phyloP scores from a whole-genome alignment of 2,797 vertebrate genomes.

The Parambassis ranga region DNA sequence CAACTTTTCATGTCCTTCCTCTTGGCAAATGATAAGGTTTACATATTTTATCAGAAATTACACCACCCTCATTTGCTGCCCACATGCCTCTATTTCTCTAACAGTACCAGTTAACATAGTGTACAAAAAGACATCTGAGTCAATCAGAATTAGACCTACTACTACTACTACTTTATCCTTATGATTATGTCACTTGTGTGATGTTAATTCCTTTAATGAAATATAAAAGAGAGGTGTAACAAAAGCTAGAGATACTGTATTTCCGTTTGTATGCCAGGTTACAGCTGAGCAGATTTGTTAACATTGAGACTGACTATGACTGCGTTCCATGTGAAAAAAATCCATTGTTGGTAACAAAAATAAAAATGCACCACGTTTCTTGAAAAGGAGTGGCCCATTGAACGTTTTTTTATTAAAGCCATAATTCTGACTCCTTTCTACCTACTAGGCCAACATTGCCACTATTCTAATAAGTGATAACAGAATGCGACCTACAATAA shows the following conservation, averaged over 20 bases:
- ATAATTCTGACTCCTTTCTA: too few relatives aligned
- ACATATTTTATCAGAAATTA: slow-evolving; percentile 51
- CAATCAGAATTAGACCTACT: slow-evolving; percentile 5
- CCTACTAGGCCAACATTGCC: too few relatives aligned
- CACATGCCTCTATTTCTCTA: slow-evolving; percentile 4
- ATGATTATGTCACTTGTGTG: not conserved
- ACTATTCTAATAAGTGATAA: too few relatives aligned
- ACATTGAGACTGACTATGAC: not conserved
- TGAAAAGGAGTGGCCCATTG: too few relatives aligned
- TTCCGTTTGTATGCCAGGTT: too few relatives aligned
- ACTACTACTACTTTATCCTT: slow-evolving; percentile 13
- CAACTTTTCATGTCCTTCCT: slow-evolving; percentile 57
- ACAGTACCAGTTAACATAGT: slow-evolving; percentile 2
- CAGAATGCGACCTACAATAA: too few relatives aligned
- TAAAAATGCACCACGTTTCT: too few relatives aligned
- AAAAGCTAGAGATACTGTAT: not conserved
- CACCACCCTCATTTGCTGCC: slow-evolving; percentile 38
- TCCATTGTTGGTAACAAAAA: too few relatives aligned
- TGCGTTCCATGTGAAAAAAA: too few relatives aligned
- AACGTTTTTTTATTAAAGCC: too few relatives aligned
- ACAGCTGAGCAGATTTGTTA: slow-evolving; percentile 11
- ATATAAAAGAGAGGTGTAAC: slow-evolving; percentile 12
- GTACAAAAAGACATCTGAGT: slow-evolving; percentile 1
- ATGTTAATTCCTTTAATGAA: slow-evolving; percentile 1
- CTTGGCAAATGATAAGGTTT: slow-evolving; percentile 45